Evolutionary conservation across 2,113 vertebrate species (phyloP), one percentile per base, ranked within the genome.

Genomic region (Baryphthengus martii): DNA sequence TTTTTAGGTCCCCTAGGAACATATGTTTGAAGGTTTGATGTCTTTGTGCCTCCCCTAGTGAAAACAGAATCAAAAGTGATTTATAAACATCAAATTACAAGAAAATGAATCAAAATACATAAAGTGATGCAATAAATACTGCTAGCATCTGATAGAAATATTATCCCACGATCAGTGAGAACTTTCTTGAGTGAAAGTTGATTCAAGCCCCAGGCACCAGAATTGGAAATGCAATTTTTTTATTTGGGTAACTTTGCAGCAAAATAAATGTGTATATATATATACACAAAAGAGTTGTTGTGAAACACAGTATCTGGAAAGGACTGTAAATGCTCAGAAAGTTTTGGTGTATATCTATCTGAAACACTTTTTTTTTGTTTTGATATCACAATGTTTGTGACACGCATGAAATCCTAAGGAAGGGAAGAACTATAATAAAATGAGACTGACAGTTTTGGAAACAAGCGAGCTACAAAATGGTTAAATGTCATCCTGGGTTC

Each of bases 161-260:
- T 68, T 91, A 85, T 83, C 45, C 72, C 67, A 76, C 0, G 0
- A 50, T 73, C 75, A 85, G 62, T 35, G 39, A 42, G 37, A 44
- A 72, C 58, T 55, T 91, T 78, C 78, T 62, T 67, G 80, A 42
- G 55, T 74, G n/a, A n/a, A n/a, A 72, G 85, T 52, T 39, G 50
- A 84, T 80, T 66, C 83, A 93, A 93, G 15, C 89, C 67, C 88
- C 39, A 63, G 92, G 86, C 88, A 95, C 75, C 20, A 74, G 79
- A 85, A 80, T 1, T 86, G 88, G 39, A 88, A 94, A 90, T 67
- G 67, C 78, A 94, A 1, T 91, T 73, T 79, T 95, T 96, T 79
- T 55, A 66, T 88, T 82, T 84, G 85, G 55, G 61, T 90, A 88
- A 39, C 24, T 86, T 94, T 90, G 68, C 79, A 88, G 59, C 63